A percentile compares a stretch with the other conserved stretches of the same genome.
These are phyloP conservation scores for Theretra japonica DNA, from an alignment of 2,888 invertebrate genomes.

Conservation along the genomic window DNA sequence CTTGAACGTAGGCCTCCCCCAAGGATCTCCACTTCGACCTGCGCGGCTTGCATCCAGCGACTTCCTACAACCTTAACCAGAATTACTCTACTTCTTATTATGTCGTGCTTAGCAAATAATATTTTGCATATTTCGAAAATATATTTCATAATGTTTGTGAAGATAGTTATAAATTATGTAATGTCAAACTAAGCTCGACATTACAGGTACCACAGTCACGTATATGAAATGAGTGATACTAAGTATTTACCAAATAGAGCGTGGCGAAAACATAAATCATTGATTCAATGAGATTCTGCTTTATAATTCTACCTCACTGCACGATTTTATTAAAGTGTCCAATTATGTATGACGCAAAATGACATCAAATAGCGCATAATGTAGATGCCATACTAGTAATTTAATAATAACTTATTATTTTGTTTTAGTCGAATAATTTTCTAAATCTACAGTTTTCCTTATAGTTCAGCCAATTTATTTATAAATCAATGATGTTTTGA, in stretches of 20 bases:
- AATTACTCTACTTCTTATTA: no score
- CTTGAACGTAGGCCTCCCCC: no score
- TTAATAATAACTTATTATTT: neutral
- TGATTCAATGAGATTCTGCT: constrained; percentile 9
- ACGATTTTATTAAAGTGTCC: neutral
- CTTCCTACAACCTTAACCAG: no score
- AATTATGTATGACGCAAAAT: neutral
- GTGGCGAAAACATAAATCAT: neutral
- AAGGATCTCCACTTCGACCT: no score
- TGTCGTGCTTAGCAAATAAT: neutral
- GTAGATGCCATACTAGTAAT: neutral
- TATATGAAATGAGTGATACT: neutral
- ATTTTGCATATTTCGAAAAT: neutral
- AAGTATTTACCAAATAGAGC: constrained; percentile 14
- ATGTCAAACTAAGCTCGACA: neutral
- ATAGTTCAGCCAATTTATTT: no score
- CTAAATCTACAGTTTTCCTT: no score
- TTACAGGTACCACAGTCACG: neutral
- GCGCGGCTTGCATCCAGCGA: no score
- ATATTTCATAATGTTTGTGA: neutral
- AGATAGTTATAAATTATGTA: neutral
- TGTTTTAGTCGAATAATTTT: no score
- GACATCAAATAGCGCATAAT: neutral
- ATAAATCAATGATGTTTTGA: no score
- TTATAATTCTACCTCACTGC: neutral